Conservation (phyloP, 2,113 vertebrate genomes). For the Pheucticus melanocephalus region DNA sequence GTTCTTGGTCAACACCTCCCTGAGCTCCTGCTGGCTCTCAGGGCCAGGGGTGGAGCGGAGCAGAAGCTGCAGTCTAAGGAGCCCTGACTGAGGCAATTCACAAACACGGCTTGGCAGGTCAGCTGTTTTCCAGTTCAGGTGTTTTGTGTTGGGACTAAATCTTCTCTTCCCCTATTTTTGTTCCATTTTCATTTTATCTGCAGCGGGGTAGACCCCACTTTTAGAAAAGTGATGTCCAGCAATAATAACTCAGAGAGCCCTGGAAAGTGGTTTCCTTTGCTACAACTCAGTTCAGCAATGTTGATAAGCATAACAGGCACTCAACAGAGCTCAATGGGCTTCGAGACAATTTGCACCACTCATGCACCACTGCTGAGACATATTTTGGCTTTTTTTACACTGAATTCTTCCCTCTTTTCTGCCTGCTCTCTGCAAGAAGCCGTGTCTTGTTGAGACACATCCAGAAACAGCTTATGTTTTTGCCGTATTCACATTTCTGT, state of each 20-base stretch:
- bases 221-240: not conserved
- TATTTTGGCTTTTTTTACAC: not conserved
- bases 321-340: not conserved
- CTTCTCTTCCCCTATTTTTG: not conserved
- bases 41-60: fast-evolving
- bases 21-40: not conserved
- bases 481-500: slow-evolving; percentile 13
- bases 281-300: not conserved
- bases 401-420: not conserved
- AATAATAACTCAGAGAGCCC: not conserved
- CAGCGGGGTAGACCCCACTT: not conserved
- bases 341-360: not conserved
- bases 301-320: not conserved
- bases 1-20: not conserved
- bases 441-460: slow-evolving; percentile 24
- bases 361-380: not conserved
- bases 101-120: not conserved
- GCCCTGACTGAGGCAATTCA: not conserved
- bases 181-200: not conserved
- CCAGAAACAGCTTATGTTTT: slow-evolving; percentile 52
- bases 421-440: not conserved
- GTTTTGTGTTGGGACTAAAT: not conserved
- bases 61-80: not conserved
- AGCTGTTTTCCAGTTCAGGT: not conserved
- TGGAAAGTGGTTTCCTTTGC: not conserved